Conservation (phyloP, 2,113 vertebrate species). For the Aramus guarauna region DNA sequence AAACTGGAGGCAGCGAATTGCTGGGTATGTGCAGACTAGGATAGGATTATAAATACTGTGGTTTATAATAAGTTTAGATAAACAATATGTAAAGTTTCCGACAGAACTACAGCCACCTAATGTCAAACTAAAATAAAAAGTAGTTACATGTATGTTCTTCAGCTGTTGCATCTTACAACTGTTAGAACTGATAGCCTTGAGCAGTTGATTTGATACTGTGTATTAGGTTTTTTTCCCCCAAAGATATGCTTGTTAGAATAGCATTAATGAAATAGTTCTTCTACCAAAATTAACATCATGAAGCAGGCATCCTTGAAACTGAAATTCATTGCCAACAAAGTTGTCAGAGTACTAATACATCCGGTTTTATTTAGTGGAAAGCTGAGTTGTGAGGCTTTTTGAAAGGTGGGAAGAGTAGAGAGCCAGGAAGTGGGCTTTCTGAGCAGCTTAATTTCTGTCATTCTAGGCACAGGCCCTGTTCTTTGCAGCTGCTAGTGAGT, state of each 20-base stretch:
- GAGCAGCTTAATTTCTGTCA: not conserved
- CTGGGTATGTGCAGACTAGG: slow-evolving; percentile 77
- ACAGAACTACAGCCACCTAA: not conserved
- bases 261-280: not conserved
- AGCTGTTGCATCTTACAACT: not conserved
- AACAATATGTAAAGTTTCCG: not conserved
- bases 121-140: not conserved
- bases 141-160: not conserved
- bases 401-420: not conserved
- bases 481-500: not conserved
- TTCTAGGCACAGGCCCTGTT: not conserved
- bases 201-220: not conserved
- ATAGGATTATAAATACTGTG: not conserved
- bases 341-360: not conserved
- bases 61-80: not conserved
- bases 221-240: accelerated
- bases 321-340: not conserved
- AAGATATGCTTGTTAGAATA: not conserved
- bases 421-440: not conserved
- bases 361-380: not conserved
- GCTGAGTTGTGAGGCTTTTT: not conserved
- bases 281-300: not conserved
- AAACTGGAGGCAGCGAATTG: slow-evolving; percentile 91
- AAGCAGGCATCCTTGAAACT: not conserved
- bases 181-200: not conserved